Percentiles rank a stretch among this genome's conserved stretches.
Conservation (phyloP, 2,113 vertebrate genomes). For the Climacteris rufus region DNA sequence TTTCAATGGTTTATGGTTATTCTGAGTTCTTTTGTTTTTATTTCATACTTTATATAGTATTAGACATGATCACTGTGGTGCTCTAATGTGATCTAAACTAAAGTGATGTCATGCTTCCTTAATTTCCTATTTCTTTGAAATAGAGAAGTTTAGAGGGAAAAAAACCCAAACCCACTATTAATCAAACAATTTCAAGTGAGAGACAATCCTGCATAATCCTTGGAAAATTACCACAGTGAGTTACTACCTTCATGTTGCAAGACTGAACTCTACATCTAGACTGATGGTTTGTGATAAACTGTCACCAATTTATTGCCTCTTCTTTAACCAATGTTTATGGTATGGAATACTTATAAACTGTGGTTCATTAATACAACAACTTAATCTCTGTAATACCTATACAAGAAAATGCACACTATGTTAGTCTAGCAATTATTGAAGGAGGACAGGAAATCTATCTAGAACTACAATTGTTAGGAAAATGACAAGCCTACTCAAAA, state of each 20-base stretch:
- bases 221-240: not conserved
- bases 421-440: not conserved
- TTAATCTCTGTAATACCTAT: not conserved
- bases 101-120: not conserved
- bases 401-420: not conserved
- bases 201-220: not conserved
- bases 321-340: not conserved
- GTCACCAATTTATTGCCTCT: not conserved
- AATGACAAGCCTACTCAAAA: not conserved
- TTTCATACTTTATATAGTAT: not conserved
- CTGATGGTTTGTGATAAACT: not conserved
- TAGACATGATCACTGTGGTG: not conserved
- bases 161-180: not conserved
- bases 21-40: not conserved
- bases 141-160: not conserved
- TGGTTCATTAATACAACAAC: not conserved
- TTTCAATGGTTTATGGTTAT: not conserved
- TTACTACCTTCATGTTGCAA: not conserved
- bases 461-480: not conserved
- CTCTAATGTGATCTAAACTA: not conserved
- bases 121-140: not conserved
- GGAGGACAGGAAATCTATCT: not conserved
- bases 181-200: not conserved
- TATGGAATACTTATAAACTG: not conserved
- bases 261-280: not conserved